These are phyloP conservation scores for Siphonodentalium dalli DNA, from an alignment of 2,888 invertebrate genomes.

Conservation along the genomic window DNA sequence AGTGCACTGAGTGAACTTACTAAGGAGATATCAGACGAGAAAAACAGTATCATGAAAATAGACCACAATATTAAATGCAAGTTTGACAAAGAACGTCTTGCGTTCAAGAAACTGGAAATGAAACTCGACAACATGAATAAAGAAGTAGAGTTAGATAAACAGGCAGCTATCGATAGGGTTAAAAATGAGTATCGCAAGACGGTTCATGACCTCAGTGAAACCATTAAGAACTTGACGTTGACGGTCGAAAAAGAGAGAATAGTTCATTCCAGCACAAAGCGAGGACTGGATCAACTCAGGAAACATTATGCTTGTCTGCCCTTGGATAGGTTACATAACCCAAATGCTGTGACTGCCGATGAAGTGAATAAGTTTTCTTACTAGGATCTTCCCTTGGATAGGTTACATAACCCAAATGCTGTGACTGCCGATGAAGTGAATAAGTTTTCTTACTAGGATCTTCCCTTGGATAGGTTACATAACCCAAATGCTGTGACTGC, in stretches of 20 bases:
- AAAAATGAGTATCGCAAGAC: slow-evolving; percentile 42
- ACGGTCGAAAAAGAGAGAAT: slow-evolving; percentile 42
- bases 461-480: no score
- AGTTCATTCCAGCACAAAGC: slow-evolving; percentile 41
- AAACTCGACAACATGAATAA: slow-evolving; percentile 37
- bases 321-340: slow-evolving; percentile 38
- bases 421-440: no score
- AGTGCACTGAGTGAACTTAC: slow-evolving; percentile 51
- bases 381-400: no score
- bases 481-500: no score
- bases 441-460: no score
- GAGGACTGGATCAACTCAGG: slow-evolving; percentile 51
- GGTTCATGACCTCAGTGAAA: slow-evolving; percentile 42
- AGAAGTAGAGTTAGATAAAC: slow-evolving; percentile 40
- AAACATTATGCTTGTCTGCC: slow-evolving; percentile 54
- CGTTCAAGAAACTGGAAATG: slow-evolving; percentile 39
- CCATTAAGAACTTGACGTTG: slow-evolving; percentile 36
- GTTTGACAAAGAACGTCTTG: slow-evolving; percentile 44
- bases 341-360: slow-evolving; percentile 37
- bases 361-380: no score
- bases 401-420: no score
- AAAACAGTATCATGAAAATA: slow-evolving; percentile 42
- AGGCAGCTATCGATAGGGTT: slow-evolving; percentile 41
- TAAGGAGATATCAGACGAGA: slow-evolving; percentile 44
- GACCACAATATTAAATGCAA: slow-evolving; percentile 39